Base-by-base conservation (phyloP, 2,113 vertebrate genomes). In the Aramus guarauna region DNA sequence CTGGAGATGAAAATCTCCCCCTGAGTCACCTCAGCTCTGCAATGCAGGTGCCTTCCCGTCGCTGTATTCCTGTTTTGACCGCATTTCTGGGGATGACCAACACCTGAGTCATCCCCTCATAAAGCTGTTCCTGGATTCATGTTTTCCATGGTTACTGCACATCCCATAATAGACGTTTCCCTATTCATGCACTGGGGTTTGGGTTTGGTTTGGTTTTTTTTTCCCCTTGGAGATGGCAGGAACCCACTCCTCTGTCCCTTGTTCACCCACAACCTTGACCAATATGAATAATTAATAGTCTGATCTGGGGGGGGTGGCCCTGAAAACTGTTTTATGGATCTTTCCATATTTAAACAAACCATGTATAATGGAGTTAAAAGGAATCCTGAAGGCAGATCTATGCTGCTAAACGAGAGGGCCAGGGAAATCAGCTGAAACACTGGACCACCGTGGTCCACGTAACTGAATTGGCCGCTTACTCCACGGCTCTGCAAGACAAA, bases 11-110 rank as follows among this genome's bases (percentile, higher is more conserved):
- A 86, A 67, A 5, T 23, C 41, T 43, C 15, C 20, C 0, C 0
- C 74, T 94, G 92, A 96, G 59, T 86, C 92, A 94, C n/a, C 5
- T 22, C 83, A 74, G 76, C 66, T 74, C 94, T 91, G 93, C 91
- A 96, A 43, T 88, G 92, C 91, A 83, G 94, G 85, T 76, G 58
- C 91, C 36, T 34, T 79, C 82, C 78, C 4, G 0, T 60, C 16
- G 0, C 56, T 62, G 59, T 48, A 5, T 26, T 76, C 85, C 85
- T 88, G 88, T 43, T 92, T 43, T 88, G 79, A 77, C 64, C 68
- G 47, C 47, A 84, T 29, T 87, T 77, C 27, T 37, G 84, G 89
- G 88, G 80, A 94, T 86, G 86, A 94, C 91, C 94, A 64, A 43
- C 24, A 7, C 6, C 90, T 96, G 84, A 96, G 62, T 95, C 93